These are phyloP conservation scores for Percopsis omiscomaycus DNA, from an alignment of 2,797 vertebrate species.

Conservation along the genomic window DNA sequence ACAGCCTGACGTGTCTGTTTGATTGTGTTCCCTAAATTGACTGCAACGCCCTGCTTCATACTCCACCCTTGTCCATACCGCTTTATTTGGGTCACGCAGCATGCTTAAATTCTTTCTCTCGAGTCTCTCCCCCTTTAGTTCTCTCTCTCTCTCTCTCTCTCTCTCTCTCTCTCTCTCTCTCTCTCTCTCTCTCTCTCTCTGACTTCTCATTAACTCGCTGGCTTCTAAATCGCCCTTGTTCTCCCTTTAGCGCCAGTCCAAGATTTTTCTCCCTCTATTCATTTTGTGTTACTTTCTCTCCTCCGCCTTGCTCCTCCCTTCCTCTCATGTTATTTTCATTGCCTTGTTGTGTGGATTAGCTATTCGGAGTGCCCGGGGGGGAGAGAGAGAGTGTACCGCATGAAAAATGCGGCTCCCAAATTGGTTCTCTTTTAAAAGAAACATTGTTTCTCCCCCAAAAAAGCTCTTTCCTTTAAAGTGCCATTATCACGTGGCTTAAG, in stretches of 20 bases:
- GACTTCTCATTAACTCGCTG: constrained; percentile 29
- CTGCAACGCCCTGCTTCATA: constrained; percentile 55
- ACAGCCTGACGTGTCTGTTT: constrained; percentile 6
- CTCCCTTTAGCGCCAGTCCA: constrained; percentile 10
- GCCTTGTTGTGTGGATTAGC: constrained; percentile 12
- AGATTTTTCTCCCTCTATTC: constrained; percentile 25
- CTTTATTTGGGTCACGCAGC: constrained; percentile 27
- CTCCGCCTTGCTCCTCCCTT: background rate
- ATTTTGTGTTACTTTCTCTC: constrained; percentile 19
- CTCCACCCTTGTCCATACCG: constrained; percentile 64
- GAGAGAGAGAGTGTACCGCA: constrained; percentile 1
- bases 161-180: constrained; percentile 35
- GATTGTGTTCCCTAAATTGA: constrained; percentile 65
- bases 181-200: constrained; percentile 11
- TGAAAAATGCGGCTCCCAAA: constrained; percentile 7
- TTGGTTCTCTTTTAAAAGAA: background rate
- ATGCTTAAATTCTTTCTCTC: background rate
- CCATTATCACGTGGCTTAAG: background rate
- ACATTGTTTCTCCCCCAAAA: background rate
- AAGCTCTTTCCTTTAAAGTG: background rate
- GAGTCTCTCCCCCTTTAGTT: background rate
- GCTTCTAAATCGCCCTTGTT: constrained; percentile 30
- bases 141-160: constrained; percentile 29
- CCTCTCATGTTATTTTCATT: constrained; percentile 24
- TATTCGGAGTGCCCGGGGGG: background rate